Evolutionary conservation across 2,113 vertebrate genomes (phyloP).

Genomic region (Callospermophilus lateralis): DNA sequence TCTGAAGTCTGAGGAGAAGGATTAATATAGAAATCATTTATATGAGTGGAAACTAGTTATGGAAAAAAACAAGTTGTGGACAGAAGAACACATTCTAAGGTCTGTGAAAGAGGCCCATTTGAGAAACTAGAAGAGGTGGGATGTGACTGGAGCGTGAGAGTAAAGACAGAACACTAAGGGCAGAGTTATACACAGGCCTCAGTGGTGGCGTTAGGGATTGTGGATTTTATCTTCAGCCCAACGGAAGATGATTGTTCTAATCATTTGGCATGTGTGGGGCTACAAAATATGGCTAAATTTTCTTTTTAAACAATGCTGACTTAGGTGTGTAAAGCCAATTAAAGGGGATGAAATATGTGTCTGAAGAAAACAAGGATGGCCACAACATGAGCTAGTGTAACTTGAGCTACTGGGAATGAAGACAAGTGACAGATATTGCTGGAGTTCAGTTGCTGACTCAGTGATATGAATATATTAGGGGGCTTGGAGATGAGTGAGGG

Average conservation of each 20-base stretch:
- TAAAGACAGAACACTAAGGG: not conserved
- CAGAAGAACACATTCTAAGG: not conserved
- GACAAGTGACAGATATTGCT: not conserved
- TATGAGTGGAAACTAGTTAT: not conserved
- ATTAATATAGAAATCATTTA: slow-evolving; percentile 25
- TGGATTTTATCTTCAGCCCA: not conserved
- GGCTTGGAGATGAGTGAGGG: not conserved
- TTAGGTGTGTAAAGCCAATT: not conserved
- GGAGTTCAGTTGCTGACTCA: not conserved
- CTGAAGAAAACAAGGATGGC: not conserved
- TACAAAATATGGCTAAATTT: not conserved
- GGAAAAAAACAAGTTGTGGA: not conserved
- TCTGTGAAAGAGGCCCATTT: not conserved
- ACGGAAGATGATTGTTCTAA: not conserved
- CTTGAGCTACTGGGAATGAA: not conserved
- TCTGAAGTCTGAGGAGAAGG: not conserved
- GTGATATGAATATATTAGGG: not conserved
- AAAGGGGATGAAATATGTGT: not conserved
- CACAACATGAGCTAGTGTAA: not conserved
- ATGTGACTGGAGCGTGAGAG: not conserved
- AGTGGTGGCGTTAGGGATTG: not conserved
- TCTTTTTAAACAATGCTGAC: not conserved
- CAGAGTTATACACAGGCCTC: not conserved
- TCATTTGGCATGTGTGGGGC: not conserved
- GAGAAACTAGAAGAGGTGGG: not conserved